Conservation (phyloP, 2,797 vertebrate species). For the Bovichtus diacanthus region DNA sequence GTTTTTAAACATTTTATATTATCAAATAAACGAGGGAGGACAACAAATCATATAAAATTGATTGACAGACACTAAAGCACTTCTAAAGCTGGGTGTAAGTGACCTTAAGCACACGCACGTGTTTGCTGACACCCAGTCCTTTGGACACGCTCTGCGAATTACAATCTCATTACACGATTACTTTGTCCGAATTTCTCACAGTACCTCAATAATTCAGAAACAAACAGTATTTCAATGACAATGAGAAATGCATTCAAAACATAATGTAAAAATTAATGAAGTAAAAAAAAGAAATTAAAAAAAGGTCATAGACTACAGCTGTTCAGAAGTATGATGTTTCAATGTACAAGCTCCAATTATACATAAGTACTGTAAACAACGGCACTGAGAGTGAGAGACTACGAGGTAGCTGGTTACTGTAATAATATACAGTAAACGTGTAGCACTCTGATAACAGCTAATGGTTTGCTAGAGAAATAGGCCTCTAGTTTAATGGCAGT, state of each 20-base stretch:
- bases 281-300: background rate
- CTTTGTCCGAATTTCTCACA: background rate
- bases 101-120: background rate
- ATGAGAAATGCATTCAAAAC: background rate
- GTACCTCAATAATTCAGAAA: background rate
- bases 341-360: background rate
- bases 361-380: conserved; percentile 6
- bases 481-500: conserved; percentile 17
- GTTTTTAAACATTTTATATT: background rate
- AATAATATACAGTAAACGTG: conserved; percentile 11
- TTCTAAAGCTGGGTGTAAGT: background rate
- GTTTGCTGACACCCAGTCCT: background rate
- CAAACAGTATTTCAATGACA: background rate
- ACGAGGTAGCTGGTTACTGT: background rate
- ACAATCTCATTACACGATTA: background rate
- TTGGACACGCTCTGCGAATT: background rate
- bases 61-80: background rate
- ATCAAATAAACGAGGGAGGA: too few relatives aligned
- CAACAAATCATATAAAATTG: background rate
- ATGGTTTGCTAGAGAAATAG: conserved; percentile 17
- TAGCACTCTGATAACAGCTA: conserved; percentile 17
- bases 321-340: background rate
- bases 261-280: background rate
- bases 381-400: background rate
- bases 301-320: background rate